These are phyloP conservation scores for Globia sparganii DNA, from an alignment of 2,888 invertebrate genomes.

Conservation along the genomic window DNA sequence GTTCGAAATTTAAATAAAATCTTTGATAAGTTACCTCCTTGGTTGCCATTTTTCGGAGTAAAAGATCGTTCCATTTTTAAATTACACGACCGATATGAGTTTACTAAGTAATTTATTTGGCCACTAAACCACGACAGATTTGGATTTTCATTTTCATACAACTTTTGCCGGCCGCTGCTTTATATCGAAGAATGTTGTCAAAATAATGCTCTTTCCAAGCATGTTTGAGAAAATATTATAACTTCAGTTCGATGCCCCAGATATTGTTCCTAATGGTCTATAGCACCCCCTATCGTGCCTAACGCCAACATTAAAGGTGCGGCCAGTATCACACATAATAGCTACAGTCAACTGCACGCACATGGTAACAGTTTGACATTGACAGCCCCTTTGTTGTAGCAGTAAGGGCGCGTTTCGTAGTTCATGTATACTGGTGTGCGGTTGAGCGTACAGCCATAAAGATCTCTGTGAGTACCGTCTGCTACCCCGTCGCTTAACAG, in stretches of 20 bases:
- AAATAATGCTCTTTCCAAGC: too few species aligned
- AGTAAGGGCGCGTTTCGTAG: conserved; percentile 8
- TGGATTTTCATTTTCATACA: too few species aligned
- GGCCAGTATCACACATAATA: conserved; percentile 32
- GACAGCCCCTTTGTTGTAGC: neutral
- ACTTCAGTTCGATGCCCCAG: conserved; percentile 14
- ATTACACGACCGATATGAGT: too few species aligned
- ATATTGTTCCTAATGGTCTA: conserved; percentile 5
- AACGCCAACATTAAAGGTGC: conserved; percentile 29
- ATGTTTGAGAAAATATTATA: too few species aligned
- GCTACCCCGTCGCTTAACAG: conserved; percentile 34
- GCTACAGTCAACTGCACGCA: conserved; percentile 20
- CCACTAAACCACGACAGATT: too few species aligned
- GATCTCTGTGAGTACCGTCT: conserved; percentile 14
- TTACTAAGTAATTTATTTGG: too few species aligned
- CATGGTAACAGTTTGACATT: neutral
- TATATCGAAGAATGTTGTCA: too few species aligned
- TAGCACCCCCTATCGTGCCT: neutral
- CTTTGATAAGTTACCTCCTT: too few species aligned
- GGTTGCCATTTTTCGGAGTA: too few species aligned
- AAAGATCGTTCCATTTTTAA: too few species aligned
- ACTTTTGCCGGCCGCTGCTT: too few species aligned
- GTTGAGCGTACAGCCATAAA: conserved; percentile 16
- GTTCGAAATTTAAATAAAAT: too few species aligned
- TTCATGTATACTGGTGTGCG: neutral